Evolutionary conservation across 2,888 invertebrate species (phyloP).

Genomic region (Tryphoninae sp.): DNA sequence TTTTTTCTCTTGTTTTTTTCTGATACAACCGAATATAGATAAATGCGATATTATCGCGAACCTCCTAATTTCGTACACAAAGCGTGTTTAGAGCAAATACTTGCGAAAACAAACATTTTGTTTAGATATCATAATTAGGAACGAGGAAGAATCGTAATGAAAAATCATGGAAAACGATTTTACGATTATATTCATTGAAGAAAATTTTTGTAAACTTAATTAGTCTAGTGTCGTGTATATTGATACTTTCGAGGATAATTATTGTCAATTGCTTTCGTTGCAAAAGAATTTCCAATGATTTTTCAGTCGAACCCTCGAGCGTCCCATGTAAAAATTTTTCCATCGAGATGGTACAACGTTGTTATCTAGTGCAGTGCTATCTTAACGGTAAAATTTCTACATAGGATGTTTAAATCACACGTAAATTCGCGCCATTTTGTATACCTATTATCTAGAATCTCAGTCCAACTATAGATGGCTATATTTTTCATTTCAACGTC

Average conservation of each 20-base stretch:
- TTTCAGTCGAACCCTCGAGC: too few species aligned
- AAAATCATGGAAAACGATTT: not conserved
- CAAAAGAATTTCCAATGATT: too few species aligned
- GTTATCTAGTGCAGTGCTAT: not conserved
- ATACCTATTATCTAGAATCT: slow-evolving; percentile 36
- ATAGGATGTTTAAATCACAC: not conserved
- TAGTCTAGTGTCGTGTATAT: not conserved
- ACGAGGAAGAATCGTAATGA: not conserved
- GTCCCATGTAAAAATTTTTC: too few species aligned
- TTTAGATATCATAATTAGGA: slow-evolving; percentile 38
- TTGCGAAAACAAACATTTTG: slow-evolving; percentile 23
- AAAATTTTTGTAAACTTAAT: not conserved
- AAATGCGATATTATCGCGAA: slow-evolving; percentile 33
- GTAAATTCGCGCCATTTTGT: slow-evolving; percentile 8
- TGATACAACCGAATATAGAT: slow-evolving; percentile 30
- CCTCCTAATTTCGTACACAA: slow-evolving; percentile 56
- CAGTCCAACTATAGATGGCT: slow-evolving; percentile 40
- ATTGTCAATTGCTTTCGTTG: not conserved
- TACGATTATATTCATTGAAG: not conserved
- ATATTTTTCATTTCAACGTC: not conserved
- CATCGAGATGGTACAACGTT: not conserved
- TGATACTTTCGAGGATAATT: not conserved
- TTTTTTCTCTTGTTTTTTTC: slow-evolving; percentile 27
- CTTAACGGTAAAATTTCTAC: too few species aligned
- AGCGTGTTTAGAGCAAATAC: slow-evolving; percentile 62